Evolutionary conservation across 1,140 invertebrate genomes (phyloP), one percentile per base, ranked within the genome.

Genomic region (Harpegnathos saltator): DNA sequence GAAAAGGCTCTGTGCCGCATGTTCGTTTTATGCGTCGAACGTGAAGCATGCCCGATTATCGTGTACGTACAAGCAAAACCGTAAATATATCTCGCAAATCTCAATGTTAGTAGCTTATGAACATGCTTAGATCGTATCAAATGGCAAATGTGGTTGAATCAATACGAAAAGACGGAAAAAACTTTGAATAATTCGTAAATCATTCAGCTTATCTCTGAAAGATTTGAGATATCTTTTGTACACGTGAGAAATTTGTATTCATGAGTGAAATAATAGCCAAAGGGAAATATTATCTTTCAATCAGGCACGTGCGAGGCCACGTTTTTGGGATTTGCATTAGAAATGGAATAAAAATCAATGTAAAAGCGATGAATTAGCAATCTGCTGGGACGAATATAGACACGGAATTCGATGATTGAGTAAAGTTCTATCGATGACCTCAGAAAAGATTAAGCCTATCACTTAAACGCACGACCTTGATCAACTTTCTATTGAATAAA

Each of bases 401-500:
- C 14, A n/a, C 19, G 17, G 22, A 24, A 22, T 75, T 62, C 17
- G 19, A 38, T 24, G 11, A 19, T 19, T 63, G 54, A 58, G 54
- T 4, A 29, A 44, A 4, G 11, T 66, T 54, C 50, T 14, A 11
- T 54, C 48, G 26, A n/a, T 19, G 19, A 9, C 48, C 26, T 54
- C 12, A 56, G 9, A 38, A n/a, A 71, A 71, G 52, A 48, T 80
- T 15, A 24, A 78, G 22, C 5, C 14, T 48, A 58, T 58, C 14
- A 17, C 71, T 22, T 19, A 22, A 44, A n/a, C 7, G 17, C 14
- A 19, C 17, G n/a, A 48, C 33, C 71, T 58, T 48, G 65, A 58
- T 80, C 17, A 48, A 80, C 54, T 69, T 62, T 14, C 54, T 22
- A 17, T 38, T 80, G 65, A 80, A 80, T 80, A 80, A 80, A 71